Base-by-base conservation (phyloP, 2,113 vertebrate genomes). In the Cheirogaleus medius region DNA sequence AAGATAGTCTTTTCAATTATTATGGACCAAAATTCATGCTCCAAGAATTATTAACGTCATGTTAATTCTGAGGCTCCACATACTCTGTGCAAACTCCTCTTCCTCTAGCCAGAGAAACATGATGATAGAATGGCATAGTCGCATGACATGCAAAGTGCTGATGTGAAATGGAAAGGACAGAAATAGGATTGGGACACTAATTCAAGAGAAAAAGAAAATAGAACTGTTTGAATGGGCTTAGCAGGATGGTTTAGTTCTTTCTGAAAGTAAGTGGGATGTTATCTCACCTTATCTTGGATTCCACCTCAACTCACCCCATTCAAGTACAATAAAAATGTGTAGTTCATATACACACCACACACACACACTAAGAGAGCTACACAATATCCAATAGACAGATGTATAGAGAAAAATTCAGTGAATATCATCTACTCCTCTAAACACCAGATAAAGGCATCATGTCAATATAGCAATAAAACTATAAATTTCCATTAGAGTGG, bases 141-240 rank as follows among this genome's bases (percentile, higher is more conserved):
- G 0, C 49, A 39, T 39, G 89, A 89, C 88, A 94, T 60, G 60
- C 73, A 88, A 96, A 94, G 88, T 80, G 73, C 89, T 69, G 73
- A 94, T 86, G 86, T 91, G 88, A 94, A 95, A 89, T 89, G 89
- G 76, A 94, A 97, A 93, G 91, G 96, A 85, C 60, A 91, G 93
- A 96, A 93, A 93, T 89, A 97, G 29, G 29, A 82, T 6, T 78
- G 82, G 73, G 96, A 94, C 95, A 87, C 86, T 97, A 97, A 98
- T 84, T 91, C 86, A 80, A 86, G 78, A 86, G 89, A 94, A 93
- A 94, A 81, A 69, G 78, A 82, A 96, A 94, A 91, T 81, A 77
- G 42, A 34, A 82, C 66, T 68, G 25, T 94, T 85, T 91, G 47
- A 94, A 85, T 21, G 82, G 95, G 81, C 37, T 94, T 92, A 77